These are phyloP conservation scores for Lymantria dispar DNA, from an alignment of 2,888 invertebrate genomes.

Conservation along the genomic window DNA sequence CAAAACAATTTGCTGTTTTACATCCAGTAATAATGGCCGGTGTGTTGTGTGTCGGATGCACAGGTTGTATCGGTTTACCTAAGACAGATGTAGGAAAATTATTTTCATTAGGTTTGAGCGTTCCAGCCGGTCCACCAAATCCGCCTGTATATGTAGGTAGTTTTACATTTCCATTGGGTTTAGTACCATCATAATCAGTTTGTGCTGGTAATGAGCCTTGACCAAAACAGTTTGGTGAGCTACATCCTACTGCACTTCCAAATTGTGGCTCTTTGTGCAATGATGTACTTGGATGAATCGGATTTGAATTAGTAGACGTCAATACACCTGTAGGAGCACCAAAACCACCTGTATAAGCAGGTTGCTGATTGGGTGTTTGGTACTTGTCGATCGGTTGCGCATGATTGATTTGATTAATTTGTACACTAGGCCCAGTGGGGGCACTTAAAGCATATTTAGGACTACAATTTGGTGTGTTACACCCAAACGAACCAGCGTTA, in stretches of 20 bases:
- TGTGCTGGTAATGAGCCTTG: constrained; percentile 6
- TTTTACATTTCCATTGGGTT: constrained; percentile 9
- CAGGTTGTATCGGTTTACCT: constrained; percentile 15
- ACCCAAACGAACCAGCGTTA: not conserved
- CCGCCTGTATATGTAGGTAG: constrained; percentile 46
- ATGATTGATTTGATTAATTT: constrained; percentile 3
- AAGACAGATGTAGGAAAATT: constrained; percentile 9
- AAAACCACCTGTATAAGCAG: constrained; percentile 23
- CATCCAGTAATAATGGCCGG: constrained; percentile 17
- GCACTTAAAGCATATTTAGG: constrained; percentile 2
- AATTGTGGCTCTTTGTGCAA: constrained; percentile 4
- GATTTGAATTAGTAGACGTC: constrained; percentile 19
- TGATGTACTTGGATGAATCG: constrained; percentile 4
- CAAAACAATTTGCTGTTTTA: constrained; percentile 18
- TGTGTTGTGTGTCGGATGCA: constrained; percentile 18
- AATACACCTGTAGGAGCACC: constrained; percentile 24
- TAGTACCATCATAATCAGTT: constrained; percentile 5
- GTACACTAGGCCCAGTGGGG: constrained; percentile 1
- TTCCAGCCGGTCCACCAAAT: constrained; percentile 50
- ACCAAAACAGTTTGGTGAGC: constrained; percentile 16
- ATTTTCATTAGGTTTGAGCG: constrained; percentile 28
- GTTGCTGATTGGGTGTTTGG: constrained; percentile 15
- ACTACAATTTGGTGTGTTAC: constrained; percentile 11
- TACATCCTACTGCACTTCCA: constrained; percentile 7
- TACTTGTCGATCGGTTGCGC: constrained; percentile 4